Percentiles rank a stretch among this genome's conserved stretches.
Evolutionary conservation across 1,140 invertebrate genomes (phyloP).

Genomic region (Ostrea denselamellosa): DNA sequence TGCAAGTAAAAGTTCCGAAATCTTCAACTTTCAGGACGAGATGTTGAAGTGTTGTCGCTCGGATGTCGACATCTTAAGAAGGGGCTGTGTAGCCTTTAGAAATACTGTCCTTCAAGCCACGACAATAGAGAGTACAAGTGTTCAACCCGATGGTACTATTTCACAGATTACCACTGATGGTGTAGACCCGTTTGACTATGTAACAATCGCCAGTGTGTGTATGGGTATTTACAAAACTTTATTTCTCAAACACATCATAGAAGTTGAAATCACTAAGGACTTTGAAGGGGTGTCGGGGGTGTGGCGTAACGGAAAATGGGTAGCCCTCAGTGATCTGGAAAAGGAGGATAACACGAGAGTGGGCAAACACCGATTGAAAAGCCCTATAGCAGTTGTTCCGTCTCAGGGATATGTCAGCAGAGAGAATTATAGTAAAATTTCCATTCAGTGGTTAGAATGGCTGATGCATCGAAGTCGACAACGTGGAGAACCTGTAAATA

Average conservation of each 20-base stretch:
- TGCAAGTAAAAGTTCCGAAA: conserved; percentile 5
- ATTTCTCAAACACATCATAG: conserved; percentile 37
- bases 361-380: conserved; percentile 26
- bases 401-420: conserved; percentile 37
- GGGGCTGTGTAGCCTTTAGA: conserved; percentile 47
- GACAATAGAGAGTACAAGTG: background rate
- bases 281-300: conserved; percentile 2
- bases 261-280: conserved; percentile 37
- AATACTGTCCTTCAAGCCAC: conserved; percentile 42
- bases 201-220: conserved; percentile 52
- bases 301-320: conserved; percentile 1
- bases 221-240: conserved; percentile 38
- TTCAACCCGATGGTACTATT: background rate
- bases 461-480: conserved; percentile 31
- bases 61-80: too few relatives aligned
- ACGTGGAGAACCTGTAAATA: background rate
- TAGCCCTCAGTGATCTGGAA: background rate
- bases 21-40: conserved; percentile 52
- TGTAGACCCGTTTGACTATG: conserved; percentile 47
- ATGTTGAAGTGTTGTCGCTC: background rate
- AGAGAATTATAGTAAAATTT: conserved; percentile 39
- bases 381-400: conserved; percentile 45
- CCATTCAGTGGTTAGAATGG: conserved; percentile 51
- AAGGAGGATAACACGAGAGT: background rate
- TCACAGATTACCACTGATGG: background rate